Conservation (phyloP, 92 coral and sea anemone genomes). For the Diadumene lineata region DNA sequence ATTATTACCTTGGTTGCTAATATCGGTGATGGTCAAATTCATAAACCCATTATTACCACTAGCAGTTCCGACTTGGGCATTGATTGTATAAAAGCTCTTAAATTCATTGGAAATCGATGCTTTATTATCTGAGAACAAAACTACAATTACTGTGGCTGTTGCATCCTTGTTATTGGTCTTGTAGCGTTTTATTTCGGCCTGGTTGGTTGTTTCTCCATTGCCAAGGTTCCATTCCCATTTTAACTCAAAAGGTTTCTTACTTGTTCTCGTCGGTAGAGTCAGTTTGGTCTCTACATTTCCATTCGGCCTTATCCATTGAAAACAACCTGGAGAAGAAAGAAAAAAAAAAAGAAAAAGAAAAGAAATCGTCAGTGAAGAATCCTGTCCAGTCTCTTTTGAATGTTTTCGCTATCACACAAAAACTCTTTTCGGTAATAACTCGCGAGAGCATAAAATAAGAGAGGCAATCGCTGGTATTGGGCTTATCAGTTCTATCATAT, state of each 20-base stretch:
- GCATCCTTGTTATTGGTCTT: not conserved
- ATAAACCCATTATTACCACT: not conserved
- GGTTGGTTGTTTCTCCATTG: not conserved
- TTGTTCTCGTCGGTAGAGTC: too few relatives aligned
- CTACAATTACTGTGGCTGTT: not conserved
- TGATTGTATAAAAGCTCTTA: not conserved
- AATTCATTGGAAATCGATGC: not conserved
- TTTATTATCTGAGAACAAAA: not conserved
- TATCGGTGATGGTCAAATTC: slow-evolving; percentile 4
- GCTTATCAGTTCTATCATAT: too few relatives aligned
- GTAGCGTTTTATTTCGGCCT: not conserved
- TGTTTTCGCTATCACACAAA: too few relatives aligned
- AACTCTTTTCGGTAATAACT: too few relatives aligned
- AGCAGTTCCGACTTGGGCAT: not conserved
- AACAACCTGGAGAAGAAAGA: too few relatives aligned
- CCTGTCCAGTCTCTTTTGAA: too few relatives aligned
- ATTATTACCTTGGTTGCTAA: slow-evolving; percentile 17
- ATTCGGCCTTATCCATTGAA: too few relatives aligned
- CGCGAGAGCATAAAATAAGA: too few relatives aligned
- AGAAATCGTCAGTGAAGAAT: too few relatives aligned
- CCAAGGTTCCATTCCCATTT: slow-evolving; percentile 15
- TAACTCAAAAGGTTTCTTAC: not conserved
- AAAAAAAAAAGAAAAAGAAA: too few relatives aligned
- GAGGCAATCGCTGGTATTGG: too few relatives aligned
- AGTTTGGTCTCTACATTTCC: too few relatives aligned